Base-by-base conservation (phyloP, 2,113 vertebrate species). In the Polyodon spathula region DNA sequence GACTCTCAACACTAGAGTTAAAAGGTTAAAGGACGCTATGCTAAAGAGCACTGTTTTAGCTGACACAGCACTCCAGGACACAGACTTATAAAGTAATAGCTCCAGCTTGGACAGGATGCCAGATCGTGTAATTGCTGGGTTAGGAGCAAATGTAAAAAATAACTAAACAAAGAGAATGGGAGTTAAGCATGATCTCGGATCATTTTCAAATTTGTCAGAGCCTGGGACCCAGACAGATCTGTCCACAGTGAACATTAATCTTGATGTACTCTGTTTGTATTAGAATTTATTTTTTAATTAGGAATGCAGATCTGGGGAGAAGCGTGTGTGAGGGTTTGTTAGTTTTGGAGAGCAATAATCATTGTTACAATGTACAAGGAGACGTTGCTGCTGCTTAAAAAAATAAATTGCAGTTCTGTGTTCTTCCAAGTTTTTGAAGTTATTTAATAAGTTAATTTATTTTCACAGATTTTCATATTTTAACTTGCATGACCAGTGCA, bases 71-170 rank as follows among this genome's bases (percentile, higher is more conserved):
- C 16, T 6, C 43, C 37, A 8, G 6, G 38, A 57, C 12, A 14
- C 12, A 27, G 12, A 46, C 63, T 40, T 54, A 62, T 50, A 62
- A 62, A 65, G 51, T 55, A 41, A 62, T 59, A 50, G 37, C 51
- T 59, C 52, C 37, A 40, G n/a, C 55, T 37, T 15, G 10, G 39
- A 41, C 43, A 7, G 55, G 39, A 56, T 48, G 56, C 60, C 60
- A 65, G 60, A 56, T 38, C 46, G 40, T 55, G 42, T 65, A 42
- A 55, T 41, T 54, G 56, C 40, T 38, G 41, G 27, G 52, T 54
- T 62, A 56, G 14, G 1, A 12, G 9, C 5, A 54, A 39, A 6
- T 46, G 17, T 40, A 54, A 40, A 51, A 40, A 53, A 12, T 37
- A 50, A n/a, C n/a, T 38, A 9, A 16, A 59, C 17, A 63, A 15